Base-by-base conservation (phyloP, 1,140 invertebrate species). In the Eumaeus atala region DNA sequence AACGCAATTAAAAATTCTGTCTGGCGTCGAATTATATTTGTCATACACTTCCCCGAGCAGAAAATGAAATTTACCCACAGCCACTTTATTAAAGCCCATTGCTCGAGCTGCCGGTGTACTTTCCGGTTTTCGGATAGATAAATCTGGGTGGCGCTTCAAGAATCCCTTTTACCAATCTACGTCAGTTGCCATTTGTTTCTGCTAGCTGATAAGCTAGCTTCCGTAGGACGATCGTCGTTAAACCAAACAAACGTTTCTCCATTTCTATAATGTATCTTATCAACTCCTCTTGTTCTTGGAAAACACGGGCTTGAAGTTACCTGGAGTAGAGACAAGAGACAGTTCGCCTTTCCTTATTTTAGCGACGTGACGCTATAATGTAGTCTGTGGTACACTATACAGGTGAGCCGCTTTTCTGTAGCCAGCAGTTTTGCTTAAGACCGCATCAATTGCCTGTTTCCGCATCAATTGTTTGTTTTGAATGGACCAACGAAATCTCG, bases 1-100 rank as follows among this genome's bases (percentile, higher is more conserved):
- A 56, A 86, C 81, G 10, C 67, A 63, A 50, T 87, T 86, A 51
- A 66, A 81, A 40, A 84, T 76, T 47, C 56, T 55, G 11, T 66
- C 61, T 33, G 63, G 49, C 0, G 67, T 66, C 3, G 66, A 16
- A 36, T 60, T 42, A 56, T 64, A 48, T 37, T 66, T 28, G 18
- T 59, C 61, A 42, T 53, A 54, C 16, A 61, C 40, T 11, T 60
- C 50, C 34, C 53, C 59, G 11, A 61, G 37, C 21, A 64, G 57
- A 17, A 10, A 33, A 14, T 57, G 58, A 57, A 78, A 69, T 5
- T 64, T 51, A 36, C 14, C 51, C 17, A 60, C 58, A 8, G 54
- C 48, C 36, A 50, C 54, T 65, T 63, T 64, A 50, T 74, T 76
- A 61, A 86, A 77, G 1, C 67, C 69, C 48, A 47, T 68, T 35